Conservation (phyloP, 2,888 invertebrate genomes). For the Euclidia mi region DNA sequence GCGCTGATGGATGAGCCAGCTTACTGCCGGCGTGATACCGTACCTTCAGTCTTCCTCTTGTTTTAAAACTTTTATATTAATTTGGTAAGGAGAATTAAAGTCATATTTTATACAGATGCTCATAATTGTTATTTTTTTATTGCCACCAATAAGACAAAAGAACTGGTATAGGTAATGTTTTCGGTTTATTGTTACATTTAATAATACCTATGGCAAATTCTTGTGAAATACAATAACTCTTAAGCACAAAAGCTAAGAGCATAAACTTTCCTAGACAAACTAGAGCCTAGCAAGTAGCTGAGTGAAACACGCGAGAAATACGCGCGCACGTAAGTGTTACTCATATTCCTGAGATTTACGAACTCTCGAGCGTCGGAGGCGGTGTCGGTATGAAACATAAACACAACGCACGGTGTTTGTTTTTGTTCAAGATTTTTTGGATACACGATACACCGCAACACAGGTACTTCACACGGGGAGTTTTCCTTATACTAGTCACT, state of each 20-base stretch:
- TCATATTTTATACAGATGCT: no score
- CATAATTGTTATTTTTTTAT: no score
- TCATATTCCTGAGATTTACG: not conserved
- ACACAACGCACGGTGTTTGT: not conserved
- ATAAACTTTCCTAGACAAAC: no score
- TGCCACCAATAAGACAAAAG: no score
- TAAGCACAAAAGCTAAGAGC: no score
- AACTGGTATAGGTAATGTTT: no score
- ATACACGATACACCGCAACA: not conserved
- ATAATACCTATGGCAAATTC: no score
- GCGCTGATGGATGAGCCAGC: conserved; percentile 52
- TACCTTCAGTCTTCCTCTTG: conserved; percentile 33
- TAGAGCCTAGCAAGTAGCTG: no score
- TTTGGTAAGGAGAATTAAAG: not conserved
- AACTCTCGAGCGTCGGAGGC: not conserved
- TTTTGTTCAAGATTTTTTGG: not conserved
- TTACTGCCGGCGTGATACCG: conserved; percentile 42
- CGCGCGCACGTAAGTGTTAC: no score
- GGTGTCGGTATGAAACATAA: not conserved
- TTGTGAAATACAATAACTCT: no score
- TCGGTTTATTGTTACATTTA: no score
- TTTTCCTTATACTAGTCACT: not conserved
- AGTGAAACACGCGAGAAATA: no score
- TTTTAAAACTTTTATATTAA: conserved; percentile 5
- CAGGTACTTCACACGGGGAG: not conserved